phyloP scores from a whole-genome alignment of 2,797 vertebrate genomes.

The Taenioides sp. region DNA sequence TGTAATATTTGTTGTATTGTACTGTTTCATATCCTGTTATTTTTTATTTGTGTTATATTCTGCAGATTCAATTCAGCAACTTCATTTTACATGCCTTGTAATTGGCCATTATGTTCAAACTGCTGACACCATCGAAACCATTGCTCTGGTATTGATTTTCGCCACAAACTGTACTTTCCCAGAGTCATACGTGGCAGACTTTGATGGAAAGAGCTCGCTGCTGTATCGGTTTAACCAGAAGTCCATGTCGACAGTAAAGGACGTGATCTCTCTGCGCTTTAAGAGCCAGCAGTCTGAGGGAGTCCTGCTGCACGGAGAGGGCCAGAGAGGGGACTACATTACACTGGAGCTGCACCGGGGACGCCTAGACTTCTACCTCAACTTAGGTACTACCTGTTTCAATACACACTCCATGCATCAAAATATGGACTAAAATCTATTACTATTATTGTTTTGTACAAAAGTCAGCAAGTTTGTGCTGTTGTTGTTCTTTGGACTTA shows the following conservation, averaged over 20 bases:
- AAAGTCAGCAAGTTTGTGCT: no score
- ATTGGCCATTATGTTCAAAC: background rate
- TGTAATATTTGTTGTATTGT: background rate
- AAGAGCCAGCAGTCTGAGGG: conserved; percentile 93
- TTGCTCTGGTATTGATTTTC: background rate
- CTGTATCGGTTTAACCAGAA: conserved; percentile 98
- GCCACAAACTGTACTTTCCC: conserved; percentile 2
- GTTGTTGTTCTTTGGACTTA: no score
- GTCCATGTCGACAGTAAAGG: conserved; percentile 95
- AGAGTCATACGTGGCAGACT: conserved; percentile 92
- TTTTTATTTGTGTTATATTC: background rate
- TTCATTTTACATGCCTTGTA: background rate
- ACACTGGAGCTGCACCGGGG: conserved; percentile 92
- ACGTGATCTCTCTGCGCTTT: conserved; percentile 94
- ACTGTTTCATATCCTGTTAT: background rate
- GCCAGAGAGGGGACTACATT: conserved; percentile 92
- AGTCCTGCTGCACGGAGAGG: conserved; percentile 94
- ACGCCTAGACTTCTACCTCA: conserved; percentile 87
- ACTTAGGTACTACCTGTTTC: conserved; percentile 76
- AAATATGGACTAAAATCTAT: background rate
- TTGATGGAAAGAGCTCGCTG: conserved; percentile 92
- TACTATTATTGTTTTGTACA: background rate
- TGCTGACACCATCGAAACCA: background rate
- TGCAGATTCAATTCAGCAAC: background rate
- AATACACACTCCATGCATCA: background rate